phyloP scores from a whole-genome alignment of 2,888 invertebrate species.

The Drosophila mulleri region DNA sequence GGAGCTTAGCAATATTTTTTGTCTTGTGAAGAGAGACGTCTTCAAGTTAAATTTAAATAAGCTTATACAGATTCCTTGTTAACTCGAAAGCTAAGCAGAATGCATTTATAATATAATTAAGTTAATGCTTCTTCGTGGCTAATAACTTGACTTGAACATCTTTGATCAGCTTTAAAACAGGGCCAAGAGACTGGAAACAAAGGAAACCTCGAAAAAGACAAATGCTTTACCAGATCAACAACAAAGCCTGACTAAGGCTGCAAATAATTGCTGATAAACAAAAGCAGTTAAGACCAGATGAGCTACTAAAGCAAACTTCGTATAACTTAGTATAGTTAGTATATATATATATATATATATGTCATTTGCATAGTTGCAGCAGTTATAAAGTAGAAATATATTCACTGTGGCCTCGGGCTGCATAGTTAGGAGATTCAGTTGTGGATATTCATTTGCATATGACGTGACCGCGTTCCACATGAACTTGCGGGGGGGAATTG shows the following conservation, averaged over 20 bases:
- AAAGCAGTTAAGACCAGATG: not conserved
- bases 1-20: not conserved
- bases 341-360: not conserved
- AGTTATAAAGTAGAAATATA: slow-evolving; percentile 2
- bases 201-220: slow-evolving; percentile 13
- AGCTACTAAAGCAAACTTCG: not conserved
- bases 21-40: not conserved
- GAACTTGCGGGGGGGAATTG: slow-evolving; percentile 23
- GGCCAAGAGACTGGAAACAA: not conserved
- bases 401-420: slow-evolving; percentile 27
- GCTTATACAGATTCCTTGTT: no score
- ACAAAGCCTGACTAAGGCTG: slow-evolving; percentile 2
- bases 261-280: not conserved
- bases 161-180: not conserved
- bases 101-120: not conserved
- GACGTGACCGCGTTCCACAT: slow-evolving; percentile 17
- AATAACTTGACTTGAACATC: not conserved
- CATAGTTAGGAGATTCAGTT: slow-evolving; percentile 14
- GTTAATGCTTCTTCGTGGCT: not conserved
- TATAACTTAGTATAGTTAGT: not conserved
- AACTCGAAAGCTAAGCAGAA: no score
- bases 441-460: slow-evolving; percentile 20
- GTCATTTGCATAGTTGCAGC: not conserved
- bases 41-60: no score
- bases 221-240: slow-evolving; percentile 25